phyloP scores from a whole-genome alignment of 2,888 invertebrate genomes.

The Cantharis rustica region DNA sequence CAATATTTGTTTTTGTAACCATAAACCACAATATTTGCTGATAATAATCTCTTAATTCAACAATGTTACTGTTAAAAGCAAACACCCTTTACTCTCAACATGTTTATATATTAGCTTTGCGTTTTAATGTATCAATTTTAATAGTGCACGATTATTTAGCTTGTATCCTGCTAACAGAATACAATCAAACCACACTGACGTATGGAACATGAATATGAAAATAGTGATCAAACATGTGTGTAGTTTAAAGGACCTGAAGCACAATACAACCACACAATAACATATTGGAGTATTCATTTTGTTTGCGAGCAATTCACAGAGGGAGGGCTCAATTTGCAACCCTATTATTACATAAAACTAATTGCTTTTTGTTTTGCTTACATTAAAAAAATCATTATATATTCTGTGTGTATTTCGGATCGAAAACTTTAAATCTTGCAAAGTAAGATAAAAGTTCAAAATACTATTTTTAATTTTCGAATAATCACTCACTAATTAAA shows the following conservation, averaged over 20 bases:
- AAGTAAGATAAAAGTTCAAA: not conserved
- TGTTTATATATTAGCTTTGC: not conserved
- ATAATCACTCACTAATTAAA: not conserved
- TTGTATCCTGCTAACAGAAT: not conserved
- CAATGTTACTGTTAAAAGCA: not conserved
- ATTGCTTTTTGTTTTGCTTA: constrained; percentile 7
- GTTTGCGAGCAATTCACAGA: constrained; percentile 26
- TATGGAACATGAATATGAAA: constrained; percentile 1
- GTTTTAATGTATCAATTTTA: not conserved
- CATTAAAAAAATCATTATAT: not conserved
- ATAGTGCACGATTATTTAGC: not conserved
- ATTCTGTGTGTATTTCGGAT: not conserved
- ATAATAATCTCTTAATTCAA: constrained; percentile 3
- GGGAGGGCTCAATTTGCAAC: constrained; percentile 20
- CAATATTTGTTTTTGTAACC: not conserved
- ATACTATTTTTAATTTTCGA: not conserved
- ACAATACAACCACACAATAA: constrained; percentile 26
- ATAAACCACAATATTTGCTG: not conserved
- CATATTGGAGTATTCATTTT: constrained; percentile 28
- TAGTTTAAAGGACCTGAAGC: constrained; percentile 15
- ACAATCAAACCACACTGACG: not conserved
- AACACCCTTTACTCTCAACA: not conserved
- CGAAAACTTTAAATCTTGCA: not conserved
- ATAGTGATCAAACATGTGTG: constrained; percentile 16
- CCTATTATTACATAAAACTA: constrained; percentile 16